Percentiles rank a stretch among this genome's conserved stretches.
Conservation (phyloP, 2,888 invertebrate species). For the Sacculina carcini region DNA sequence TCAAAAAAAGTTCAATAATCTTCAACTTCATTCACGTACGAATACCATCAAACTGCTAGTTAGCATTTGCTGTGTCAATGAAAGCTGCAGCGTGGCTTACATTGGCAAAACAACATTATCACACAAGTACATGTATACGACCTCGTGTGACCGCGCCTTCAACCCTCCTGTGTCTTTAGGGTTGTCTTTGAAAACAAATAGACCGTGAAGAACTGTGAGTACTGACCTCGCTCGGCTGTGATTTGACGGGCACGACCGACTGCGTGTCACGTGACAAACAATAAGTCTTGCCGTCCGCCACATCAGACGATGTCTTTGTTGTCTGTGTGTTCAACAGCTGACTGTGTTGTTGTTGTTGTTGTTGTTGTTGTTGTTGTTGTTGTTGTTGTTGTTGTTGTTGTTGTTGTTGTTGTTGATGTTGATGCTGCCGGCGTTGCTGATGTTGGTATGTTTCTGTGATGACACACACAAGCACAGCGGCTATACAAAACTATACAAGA, state of each 20-base stretch:
- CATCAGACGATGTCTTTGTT: background rate
- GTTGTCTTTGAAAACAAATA: too few relatives aligned
- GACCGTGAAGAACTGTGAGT: background rate
- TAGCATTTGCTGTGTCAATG: too few relatives aligned
- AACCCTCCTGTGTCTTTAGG: too few relatives aligned
- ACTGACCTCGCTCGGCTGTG: background rate
- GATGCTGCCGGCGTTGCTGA: conserved; percentile 1
- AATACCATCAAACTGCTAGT: too few relatives aligned
- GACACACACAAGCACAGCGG: background rate
- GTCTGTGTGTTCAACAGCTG: conserved; percentile 5
- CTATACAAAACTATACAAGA: background rate
- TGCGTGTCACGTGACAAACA: background rate
- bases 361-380: conserved; percentile 3
- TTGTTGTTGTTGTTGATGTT: conserved; percentile 8
- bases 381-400: conserved; percentile 9
- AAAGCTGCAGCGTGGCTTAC: too few relatives aligned
- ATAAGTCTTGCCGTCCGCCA: background rate
- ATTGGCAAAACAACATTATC: too few relatives aligned
- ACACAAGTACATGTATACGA: too few relatives aligned
- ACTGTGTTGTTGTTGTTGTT: conserved; percentile 9
- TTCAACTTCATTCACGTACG: too few relatives aligned
- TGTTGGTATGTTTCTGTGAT: conserved; percentile 5
- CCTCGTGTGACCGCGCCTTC: too few relatives aligned
- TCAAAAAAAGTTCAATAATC: too few relatives aligned
- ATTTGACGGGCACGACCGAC: background rate